Evolutionary conservation across 2,797 vertebrate species (phyloP), one percentile per base, ranked within the genome.

Genomic region (Peromyscus melanophrys): DNA sequence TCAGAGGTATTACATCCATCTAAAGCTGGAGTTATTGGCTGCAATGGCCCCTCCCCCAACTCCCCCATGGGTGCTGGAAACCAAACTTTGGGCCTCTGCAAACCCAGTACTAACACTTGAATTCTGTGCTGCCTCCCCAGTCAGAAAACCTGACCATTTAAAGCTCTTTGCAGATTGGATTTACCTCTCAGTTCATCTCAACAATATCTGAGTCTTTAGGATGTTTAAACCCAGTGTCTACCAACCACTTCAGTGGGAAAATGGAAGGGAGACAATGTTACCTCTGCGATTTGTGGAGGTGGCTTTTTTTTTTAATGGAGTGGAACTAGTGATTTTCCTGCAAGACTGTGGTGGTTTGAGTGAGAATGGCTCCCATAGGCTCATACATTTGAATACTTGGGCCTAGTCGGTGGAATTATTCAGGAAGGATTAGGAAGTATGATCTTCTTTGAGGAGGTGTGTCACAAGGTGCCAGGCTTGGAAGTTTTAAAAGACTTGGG

Each of bases 1-100:
- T 23, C n/a, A 37, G 23, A 40, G n/a, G n/a, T 12, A 40, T 59
- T 37, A 59, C 21, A 27, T 59, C 23, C 78, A 37, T 27, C n/a
- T 29, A 37, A n/a, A 40, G n/a, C 23, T 40, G n/a, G 55, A 82
- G n/a, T 82, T 82, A 61, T 12, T 40, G 52, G 13, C 57, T 40
- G 6, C 55, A 27, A 13, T 81, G n/a, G 14, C 34, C 3, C 19
- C 11, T 5, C 19, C 10, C 19, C 34, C 2, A 0, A 27, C 1
- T 7, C 27, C 7, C 23, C n/a, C 23, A 61, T 16, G n/a, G 55
- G 23, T 61, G 23, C 37, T 82, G 23, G 3, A 59, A 82, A 40
- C n/a, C 55, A 82, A 59, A 16, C n/a, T 9, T 82, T 37, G 34
- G 12, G 23, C 55, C 80, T 40, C n/a, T 59, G 23, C 0, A 59